A percentile compares a stretch with the other conserved stretches of the same genome.
Conservation (phyloP, 2,797 vertebrate species). For the Champsocephalus gunnari region DNA sequence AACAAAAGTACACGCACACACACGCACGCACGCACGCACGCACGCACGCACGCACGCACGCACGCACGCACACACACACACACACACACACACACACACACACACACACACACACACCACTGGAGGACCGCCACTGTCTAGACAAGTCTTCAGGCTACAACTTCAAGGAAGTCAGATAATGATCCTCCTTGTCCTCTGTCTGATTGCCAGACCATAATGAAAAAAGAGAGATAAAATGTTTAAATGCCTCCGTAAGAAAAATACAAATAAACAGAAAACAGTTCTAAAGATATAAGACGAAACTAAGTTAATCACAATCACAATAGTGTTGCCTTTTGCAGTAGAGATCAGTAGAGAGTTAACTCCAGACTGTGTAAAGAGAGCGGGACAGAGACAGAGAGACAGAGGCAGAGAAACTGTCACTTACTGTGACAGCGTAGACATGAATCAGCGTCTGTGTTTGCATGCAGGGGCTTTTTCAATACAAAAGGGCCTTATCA, state of each 20-base stretch:
- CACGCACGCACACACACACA: conserved; percentile 15
- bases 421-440: conserved; percentile 28
- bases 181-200: conserved; percentile 19
- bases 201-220: conserved; percentile 35
- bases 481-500: conserved; percentile 60
- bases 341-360: conserved; percentile 1
- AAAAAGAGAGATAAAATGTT: conserved; percentile 4
- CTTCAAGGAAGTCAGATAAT: conserved; percentile 40
- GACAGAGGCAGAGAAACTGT: conserved; percentile 35
- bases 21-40: conserved; percentile 7
- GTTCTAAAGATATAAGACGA: conserved; percentile 10
- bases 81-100: conserved; percentile 14
- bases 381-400: conserved; percentile 13
- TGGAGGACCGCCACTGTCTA: conserved; percentile 36
- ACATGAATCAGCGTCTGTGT: conserved; percentile 63
- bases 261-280: not conserved
- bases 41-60: not conserved
- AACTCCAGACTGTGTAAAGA: conserved; percentile 29
- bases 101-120: conserved; percentile 1
- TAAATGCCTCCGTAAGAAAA: not conserved
- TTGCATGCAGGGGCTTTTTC: conserved; percentile 58
- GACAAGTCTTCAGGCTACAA: conserved; percentile 32
- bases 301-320: conserved; percentile 17
- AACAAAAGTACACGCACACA: conserved; percentile 7
- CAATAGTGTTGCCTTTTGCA: not conserved